Conservation (phyloP, 1,140 invertebrate genomes). For the Drosophila quadrilineata region DNA sequence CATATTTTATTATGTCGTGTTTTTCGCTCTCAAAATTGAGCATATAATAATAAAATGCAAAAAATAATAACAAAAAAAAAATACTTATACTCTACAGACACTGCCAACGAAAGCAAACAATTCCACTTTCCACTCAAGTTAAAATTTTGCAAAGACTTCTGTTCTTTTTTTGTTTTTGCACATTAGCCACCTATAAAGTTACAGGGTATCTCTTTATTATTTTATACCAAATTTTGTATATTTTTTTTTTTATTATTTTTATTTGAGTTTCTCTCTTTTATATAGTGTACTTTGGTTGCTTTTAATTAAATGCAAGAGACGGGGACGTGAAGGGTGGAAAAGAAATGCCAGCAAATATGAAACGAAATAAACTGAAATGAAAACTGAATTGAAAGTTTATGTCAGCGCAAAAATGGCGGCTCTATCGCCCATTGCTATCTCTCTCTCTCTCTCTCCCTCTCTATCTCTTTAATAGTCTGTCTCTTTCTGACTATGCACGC, state of each 20-base stretch:
- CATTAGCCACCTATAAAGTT: too few relatives aligned
- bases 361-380: slow-evolving; percentile 57
- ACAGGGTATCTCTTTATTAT: not conserved
- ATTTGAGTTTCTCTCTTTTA: too few relatives aligned
- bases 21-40: not conserved
- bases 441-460: slow-evolving; percentile 14
- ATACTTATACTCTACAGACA: slow-evolving; percentile 1
- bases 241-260: too few relatives aligned
- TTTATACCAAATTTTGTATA: too few relatives aligned
- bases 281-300: too few relatives aligned
- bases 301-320: not conserved
- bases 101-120: too few relatives aligned
- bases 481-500: slow-evolving; percentile 37
- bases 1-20: not conserved
- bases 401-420: slow-evolving; percentile 63
- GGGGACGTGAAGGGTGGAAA: not conserved
- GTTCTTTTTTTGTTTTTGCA: too few relatives aligned
- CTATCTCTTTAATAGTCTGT: slow-evolving; percentile 22
- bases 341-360: not conserved
- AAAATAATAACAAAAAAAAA: not conserved
- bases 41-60: not conserved
- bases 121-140: too few relatives aligned
- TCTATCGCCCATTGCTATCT: not conserved
- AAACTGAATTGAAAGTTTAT: slow-evolving; percentile 74
- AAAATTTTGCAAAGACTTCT: not conserved